A percentile compares a stretch with the other conserved stretches of the same genome.
Conservation (phyloP, 2,888 invertebrate genomes). For the Lasioglossum villosulum region DNA sequence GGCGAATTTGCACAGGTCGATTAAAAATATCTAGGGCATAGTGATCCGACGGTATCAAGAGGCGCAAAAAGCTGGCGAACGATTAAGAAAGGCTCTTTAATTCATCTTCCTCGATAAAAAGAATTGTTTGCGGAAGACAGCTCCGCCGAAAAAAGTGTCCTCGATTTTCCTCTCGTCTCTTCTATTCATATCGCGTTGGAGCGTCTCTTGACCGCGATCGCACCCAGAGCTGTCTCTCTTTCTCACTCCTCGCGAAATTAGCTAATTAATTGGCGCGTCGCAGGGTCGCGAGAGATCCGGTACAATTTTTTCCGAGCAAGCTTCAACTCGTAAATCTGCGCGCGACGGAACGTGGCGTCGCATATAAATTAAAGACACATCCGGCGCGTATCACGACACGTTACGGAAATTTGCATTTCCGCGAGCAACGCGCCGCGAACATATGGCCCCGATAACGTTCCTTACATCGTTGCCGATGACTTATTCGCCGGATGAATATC, state of each 20-base stretch:
- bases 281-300: background rate
- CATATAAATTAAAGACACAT: conserved; percentile 66
- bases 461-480: conserved; percentile 48
- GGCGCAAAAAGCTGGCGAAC: background rate
- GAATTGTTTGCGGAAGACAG: background rate
- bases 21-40: conserved; percentile 5
- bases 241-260: conserved; percentile 15
- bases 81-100: background rate
- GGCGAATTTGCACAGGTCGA: background rate
- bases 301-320: background rate
- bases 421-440: conserved; percentile 30
- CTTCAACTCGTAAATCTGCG: conserved; percentile 34
- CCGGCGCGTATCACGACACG: conserved; percentile 54
- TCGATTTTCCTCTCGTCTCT: background rate
- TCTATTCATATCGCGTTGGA: background rate
- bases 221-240: too few species aligned
- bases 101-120: background rate
- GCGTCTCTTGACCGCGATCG: conserved; percentile 5
- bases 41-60: background rate
- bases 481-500: conserved; percentile 5
- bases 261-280: conserved; percentile 41
- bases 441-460: conserved; percentile 45
- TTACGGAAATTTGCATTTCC: conserved; percentile 60
- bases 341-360: conserved; percentile 17
- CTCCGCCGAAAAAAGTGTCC: background rate